phyloP scores from a whole-genome alignment of 2,113 vertebrate species.

The Chamaea fasciata region DNA sequence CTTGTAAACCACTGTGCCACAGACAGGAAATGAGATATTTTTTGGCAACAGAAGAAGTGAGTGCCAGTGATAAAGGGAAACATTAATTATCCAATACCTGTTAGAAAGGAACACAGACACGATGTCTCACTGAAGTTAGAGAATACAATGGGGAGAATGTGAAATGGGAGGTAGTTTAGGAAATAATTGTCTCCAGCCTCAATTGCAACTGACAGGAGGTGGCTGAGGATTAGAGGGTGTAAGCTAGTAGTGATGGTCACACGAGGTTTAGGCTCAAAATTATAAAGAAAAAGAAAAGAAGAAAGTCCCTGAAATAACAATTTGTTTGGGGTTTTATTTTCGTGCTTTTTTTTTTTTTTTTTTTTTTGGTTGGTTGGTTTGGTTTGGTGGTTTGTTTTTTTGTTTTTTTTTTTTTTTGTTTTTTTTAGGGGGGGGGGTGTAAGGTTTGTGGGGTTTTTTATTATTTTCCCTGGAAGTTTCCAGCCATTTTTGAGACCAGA shows the following conservation, averaged over 20 bases:
- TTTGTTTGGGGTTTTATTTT: no score
- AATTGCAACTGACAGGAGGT: background rate
- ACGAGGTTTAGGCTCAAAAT: background rate
- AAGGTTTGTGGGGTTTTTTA: no score
- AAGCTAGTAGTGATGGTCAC: background rate
- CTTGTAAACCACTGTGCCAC: background rate
- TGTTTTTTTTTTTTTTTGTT: no score
- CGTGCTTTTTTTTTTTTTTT: no score
- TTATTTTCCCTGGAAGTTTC: background rate
- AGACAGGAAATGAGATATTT: background rate
- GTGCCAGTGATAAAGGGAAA: background rate
- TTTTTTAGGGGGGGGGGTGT: no score
- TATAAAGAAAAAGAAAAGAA: background rate
- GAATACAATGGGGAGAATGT: background rate
- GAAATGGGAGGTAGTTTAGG: background rate
- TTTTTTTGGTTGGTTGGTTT: no score
- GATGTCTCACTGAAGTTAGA: background rate
- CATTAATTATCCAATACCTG: background rate
- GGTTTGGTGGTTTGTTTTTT: background rate
- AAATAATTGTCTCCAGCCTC: background rate
- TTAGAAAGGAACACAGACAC: background rate
- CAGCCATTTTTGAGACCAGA: background rate
- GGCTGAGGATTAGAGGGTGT: background rate
- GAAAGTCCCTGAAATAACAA: background rate
- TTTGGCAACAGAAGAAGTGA: background rate